These are phyloP conservation scores for Tympanoctomys barrerae DNA, from an alignment of 2,797 vertebrate species.

Conservation along the genomic window DNA sequence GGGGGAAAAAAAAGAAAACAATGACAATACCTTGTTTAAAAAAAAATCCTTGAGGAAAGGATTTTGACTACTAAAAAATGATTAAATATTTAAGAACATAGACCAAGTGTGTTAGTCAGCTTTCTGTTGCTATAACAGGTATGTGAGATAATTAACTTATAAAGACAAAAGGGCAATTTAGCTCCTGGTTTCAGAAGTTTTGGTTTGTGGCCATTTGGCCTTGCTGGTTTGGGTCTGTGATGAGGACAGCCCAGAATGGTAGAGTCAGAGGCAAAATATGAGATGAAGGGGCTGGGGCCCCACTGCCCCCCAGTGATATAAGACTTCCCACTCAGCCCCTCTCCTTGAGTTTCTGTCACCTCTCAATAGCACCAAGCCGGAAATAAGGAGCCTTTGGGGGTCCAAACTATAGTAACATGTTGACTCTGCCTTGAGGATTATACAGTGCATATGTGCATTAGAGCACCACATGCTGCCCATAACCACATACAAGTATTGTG, in stretches of 20 bases:
- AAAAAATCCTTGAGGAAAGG: neutral
- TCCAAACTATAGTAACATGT: neutral
- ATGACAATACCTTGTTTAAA: neutral
- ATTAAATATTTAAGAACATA: neutral
- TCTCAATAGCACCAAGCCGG: neutral
- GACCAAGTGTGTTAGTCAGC: neutral
- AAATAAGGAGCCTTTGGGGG: neutral
- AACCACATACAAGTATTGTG: neutral
- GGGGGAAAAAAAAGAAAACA: neutral
- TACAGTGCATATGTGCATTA: too few relatives aligned
- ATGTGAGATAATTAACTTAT: neutral
- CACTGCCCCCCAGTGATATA: too few relatives aligned
- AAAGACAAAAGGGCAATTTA: neutral
- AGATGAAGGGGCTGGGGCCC: neutral
- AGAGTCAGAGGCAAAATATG: neutral
- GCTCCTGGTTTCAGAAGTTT: neutral
- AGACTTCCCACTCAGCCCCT: neutral
- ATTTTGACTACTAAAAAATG: neutral
- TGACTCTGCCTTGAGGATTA: neutral
- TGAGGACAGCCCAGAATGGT: neutral
- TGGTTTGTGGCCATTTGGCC: neutral
- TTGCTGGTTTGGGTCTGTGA: neutral
- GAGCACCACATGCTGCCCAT: too few relatives aligned
- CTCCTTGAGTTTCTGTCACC: neutral
- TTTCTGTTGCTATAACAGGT: neutral